A percentile compares a stretch with the other conserved stretches of the same genome.
Conservation (phyloP, 2,113 vertebrate species). For the Lophura nycthemera region DNA sequence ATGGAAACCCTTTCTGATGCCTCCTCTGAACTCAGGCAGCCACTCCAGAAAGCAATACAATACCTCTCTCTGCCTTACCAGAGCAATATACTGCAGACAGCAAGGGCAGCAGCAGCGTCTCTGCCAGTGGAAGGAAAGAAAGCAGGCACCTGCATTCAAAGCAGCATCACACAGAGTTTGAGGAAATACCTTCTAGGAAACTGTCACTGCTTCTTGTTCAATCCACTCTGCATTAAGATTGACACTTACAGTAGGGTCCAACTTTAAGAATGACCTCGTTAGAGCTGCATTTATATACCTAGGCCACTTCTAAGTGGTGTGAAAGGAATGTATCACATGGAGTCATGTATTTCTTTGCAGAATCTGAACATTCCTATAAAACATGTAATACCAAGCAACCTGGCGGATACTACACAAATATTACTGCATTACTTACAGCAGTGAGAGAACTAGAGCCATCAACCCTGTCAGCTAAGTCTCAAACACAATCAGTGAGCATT, state of each 20-base stretch:
- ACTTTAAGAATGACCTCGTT: not conserved
- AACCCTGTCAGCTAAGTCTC: not conserved
- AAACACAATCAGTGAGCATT: not conserved
- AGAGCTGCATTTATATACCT: not conserved
- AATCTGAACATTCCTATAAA: not conserved
- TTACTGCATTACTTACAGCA: not conserved
- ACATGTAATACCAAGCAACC: not conserved
- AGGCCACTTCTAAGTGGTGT: not conserved
- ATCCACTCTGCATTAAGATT: not conserved
- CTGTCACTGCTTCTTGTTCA: not conserved
- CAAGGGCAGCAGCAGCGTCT: not conserved
- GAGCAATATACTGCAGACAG: not conserved
- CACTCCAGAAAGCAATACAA: not conserved
- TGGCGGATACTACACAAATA: not conserved
- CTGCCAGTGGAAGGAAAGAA: not conserved
- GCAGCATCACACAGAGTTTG: not conserved
- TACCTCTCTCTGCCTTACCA: rapidly evolving
- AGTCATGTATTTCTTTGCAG: not conserved
- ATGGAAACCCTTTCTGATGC: not conserved
- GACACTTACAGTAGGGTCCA: not conserved
- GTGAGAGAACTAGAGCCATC: not conserved
- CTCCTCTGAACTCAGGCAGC: not conserved
- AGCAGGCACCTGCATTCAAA: not conserved
- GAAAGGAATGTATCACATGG: not conserved
- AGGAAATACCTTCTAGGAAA: not conserved